Evolutionary conservation across 2,113 vertebrate genomes (phyloP).

Genomic region (Cercopithecus mona): DNA sequence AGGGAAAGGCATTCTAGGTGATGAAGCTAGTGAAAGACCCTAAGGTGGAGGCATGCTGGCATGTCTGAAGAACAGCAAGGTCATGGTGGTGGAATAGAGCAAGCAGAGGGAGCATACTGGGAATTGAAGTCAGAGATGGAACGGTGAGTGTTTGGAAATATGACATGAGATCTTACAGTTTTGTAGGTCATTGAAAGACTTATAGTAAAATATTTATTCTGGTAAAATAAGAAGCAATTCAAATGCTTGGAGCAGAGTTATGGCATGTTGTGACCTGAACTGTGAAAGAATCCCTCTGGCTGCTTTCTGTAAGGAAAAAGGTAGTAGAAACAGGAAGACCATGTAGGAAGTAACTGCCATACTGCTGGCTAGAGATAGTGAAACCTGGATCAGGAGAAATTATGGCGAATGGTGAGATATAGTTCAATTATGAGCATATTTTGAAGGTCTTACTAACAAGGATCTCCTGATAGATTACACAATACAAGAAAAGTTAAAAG

Average conservation of each 20-base stretch:
- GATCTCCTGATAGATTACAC: neutral
- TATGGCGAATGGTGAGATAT: neutral
- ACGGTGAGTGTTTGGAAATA: neutral
- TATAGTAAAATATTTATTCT: neutral
- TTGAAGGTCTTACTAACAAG: neutral
- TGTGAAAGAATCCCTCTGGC: neutral
- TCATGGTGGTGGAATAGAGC: neutral
- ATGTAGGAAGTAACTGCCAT: neutral
- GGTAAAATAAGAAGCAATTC: neutral
- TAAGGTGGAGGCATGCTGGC: neutral
- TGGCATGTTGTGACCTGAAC: neutral
- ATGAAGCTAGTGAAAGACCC: no score
- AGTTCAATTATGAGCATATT: neutral
- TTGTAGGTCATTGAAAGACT: neutral
- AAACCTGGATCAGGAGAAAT: neutral
- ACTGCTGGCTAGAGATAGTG: neutral
- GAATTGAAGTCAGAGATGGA: neutral
- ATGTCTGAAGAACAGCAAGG: neutral
- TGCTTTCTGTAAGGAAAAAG: neutral
- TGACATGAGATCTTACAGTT: neutral
- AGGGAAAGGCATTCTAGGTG: neutral
- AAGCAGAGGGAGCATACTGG: neutral
- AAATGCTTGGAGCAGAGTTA: neutral
- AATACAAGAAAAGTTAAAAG: neutral
- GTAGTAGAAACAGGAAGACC: neutral